phyloP scores from a whole-genome alignment of 2,113 vertebrate genomes.

The Oreochromis tanganicae region DNA sequence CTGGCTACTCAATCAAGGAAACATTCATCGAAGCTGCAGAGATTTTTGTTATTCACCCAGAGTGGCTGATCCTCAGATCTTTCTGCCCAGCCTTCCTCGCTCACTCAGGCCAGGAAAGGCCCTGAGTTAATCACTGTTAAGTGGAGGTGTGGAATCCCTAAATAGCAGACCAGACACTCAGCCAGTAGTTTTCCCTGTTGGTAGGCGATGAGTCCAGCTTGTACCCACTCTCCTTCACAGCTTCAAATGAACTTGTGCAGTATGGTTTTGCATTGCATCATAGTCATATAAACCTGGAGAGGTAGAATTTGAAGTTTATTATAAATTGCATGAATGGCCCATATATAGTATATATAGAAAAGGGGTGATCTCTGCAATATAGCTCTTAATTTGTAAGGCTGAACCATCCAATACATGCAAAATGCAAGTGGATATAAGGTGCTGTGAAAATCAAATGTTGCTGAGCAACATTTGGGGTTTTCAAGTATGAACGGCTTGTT shows the following conservation, averaged over 20 bases:
- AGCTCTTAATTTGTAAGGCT: not conserved
- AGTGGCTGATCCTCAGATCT: not conserved
- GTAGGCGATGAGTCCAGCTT: not conserved
- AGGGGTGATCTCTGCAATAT: not conserved
- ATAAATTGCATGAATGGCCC: accelerated
- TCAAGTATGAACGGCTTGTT: not conserved
- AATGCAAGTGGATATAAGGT: not conserved
- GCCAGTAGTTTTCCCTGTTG: not conserved
- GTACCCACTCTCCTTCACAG: not conserved
- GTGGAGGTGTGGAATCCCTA: not conserved
- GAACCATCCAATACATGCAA: not conserved
- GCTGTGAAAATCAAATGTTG: not conserved
- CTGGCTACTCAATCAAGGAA: not conserved
- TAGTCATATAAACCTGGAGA: not conserved
- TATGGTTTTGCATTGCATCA: not conserved
- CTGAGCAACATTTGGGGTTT: not conserved
- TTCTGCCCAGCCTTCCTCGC: not conserved
- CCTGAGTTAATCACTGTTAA: constrained; percentile 28
- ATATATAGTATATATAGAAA: not conserved
- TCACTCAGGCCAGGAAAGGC: constrained; percentile 30
- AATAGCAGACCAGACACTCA: not conserved
- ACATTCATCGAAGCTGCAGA: not conserved
- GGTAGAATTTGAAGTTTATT: not conserved
- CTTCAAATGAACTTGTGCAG: not conserved
- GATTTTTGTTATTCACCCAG: not conserved